A percentile compares a stretch with the other conserved stretches of the same genome.
Evolutionary conservation across 2,888 invertebrate species (phyloP).

Genomic region (Dasypogon diadema): DNA sequence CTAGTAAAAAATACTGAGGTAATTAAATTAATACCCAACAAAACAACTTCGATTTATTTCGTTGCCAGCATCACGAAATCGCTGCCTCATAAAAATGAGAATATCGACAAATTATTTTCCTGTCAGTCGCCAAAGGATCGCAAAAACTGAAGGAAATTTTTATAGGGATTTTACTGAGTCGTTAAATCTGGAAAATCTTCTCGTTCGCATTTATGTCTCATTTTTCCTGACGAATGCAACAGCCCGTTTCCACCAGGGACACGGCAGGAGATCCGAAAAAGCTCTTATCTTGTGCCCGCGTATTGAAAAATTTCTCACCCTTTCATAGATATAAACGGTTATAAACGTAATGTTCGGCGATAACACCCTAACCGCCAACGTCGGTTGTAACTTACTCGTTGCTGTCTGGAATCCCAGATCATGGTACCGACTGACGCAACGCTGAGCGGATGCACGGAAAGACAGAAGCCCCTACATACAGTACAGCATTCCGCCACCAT

Average conservation of each 20-base stretch:
- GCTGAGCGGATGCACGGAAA: constrained; percentile 5
- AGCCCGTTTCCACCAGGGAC: neutral
- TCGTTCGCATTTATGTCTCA: constrained; percentile 54
- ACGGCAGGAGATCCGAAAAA: neutral
- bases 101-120: constrained; percentile 44
- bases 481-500: neutral
- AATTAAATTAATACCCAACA: neutral
- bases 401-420: neutral
- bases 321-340: constrained; percentile 39
- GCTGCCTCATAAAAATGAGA: constrained; percentile 29
- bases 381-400: neutral
- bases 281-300: constrained; percentile 9
- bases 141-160: constrained; percentile 43
- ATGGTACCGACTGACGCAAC: neutral
- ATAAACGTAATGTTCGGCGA: constrained; percentile 46
- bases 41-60: constrained; percentile 10
- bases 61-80: constrained; percentile 19
- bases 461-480: constrained; percentile 2
- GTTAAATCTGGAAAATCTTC: constrained; percentile 54
- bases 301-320: constrained; percentile 44
- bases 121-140: constrained; percentile 10
- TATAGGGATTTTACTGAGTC: constrained; percentile 55
- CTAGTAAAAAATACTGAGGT: too few relatives aligned
- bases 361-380: constrained; percentile 15
- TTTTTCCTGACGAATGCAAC: constrained; percentile 48